Base-by-base conservation (phyloP, 2,113 vertebrate species). In the Limnothrissa miodon region DNA sequence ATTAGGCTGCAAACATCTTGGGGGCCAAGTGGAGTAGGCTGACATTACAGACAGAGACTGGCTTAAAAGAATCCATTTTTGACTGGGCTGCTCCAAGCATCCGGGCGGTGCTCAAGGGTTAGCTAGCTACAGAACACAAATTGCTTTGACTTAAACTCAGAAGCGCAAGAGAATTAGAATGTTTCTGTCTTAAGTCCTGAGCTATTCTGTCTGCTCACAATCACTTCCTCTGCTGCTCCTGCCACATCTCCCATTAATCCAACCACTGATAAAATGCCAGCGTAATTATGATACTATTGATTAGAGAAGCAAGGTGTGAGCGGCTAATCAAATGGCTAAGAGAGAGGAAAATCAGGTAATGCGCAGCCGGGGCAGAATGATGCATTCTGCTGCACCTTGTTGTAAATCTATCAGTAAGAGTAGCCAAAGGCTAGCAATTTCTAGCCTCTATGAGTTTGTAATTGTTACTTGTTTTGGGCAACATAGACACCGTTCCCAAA, bases 221-320 rank as follows among this genome's bases (percentile, higher is more conserved):
- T 29, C 10, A 33, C 66, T 39, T 36, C 29, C 33, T 9, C 9
- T 66, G 1, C 4, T 36, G 66, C 25, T 56, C 19, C 11, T 48
- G 46, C 46, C 51, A 23, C 21, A 56, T 56, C 51, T 21, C 19
- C 51, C 51, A 56, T 56, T 6, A 23, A 23, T 56, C 51, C 51
- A 19, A 56, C 4, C 51, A 6, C 21, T 56, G 66, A 74, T 39
- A 17, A 74, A 36, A 74, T 17, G 25, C 1, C 66, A 36, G 33
- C 15, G 25, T 39, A 74, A 74, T 74, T 74, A 74, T 74, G 66
- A 74, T 74, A 74, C 66, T 36, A 74, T 74, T 74, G 66, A 74
- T 74, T 74, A 74, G 66, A 3, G 66, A 74, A 29, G 17, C 66
- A 74, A 33, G 66, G 66, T 39, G 66, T 33, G 66, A 25, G 33